Evolutionary conservation across 2,888 invertebrate species (phyloP), one percentile per base, ranked within the genome.

Genomic region (Ennomos fuscantarius): DNA sequence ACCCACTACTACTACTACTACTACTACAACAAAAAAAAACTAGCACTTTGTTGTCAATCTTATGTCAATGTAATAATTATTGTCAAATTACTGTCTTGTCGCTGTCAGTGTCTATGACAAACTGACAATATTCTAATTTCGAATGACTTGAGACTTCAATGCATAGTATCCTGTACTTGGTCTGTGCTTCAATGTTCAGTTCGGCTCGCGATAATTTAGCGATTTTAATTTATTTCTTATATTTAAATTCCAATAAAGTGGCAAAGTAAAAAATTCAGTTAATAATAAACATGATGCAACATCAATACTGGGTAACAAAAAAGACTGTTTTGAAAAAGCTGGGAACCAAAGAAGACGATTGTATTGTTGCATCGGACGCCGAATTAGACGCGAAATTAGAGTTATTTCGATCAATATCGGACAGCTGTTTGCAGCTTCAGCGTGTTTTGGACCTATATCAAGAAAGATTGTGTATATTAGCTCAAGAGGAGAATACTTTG

Each of bases 271-370:
- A 31, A 45, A 51, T 47, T 49, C 44, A 10, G 45, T 50, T 35
- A 15, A 58, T 36, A 24, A 1, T 58, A 55, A 81, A 74, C 48
- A 91, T 91, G 89, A 96, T 99, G 95, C 97, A 98, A 85, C 97
- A 99, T 87, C 98, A 98, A 72, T 99, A 97, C 88, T 99, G 99
- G 99, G 96, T 99, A 55, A 99, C 99, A 8, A 99, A 99, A 84
- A 99, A 99, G 88, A 96, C 97, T 56, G 96, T 99, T 43, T 95
- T 97, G 68, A 94, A 97, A 76, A 99, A 98, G 91, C 93, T 99
- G 47, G 99, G 99, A 34, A 96, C 97, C 73, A 99, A 99, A 92
- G 99, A 99, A 91, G 99, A 99, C 84, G 98, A 98, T 69, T 98
- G 98, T 90, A 95, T 99, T 66, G 96, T 99, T 24, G 96, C 99